Percentiles rank a stretch among this genome's conserved stretches.
phyloP scores from a whole-genome alignment of 2,797 vertebrate species.

The Gymnoscopelus microlampas region DNA sequence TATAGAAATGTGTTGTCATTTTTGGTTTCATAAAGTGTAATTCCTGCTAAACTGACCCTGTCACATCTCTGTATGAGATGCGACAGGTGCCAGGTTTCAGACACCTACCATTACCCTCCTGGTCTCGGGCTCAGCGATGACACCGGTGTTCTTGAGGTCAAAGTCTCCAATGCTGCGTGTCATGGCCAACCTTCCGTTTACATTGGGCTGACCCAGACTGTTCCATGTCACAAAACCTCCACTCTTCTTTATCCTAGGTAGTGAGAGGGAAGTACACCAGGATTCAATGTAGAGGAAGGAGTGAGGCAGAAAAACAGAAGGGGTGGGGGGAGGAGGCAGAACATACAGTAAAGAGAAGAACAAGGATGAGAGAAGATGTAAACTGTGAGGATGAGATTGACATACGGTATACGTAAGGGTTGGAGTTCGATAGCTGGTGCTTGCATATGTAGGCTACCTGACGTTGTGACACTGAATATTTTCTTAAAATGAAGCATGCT shows the following conservation, averaged over 20 bases:
- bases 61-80: neutral
- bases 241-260: slow-evolving; percentile 87
- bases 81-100: neutral
- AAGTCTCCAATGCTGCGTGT: slow-evolving; percentile 97
- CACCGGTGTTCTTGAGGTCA: slow-evolving; percentile 92
- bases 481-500: too few species aligned
- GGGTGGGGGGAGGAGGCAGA: neutral
- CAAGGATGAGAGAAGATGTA: too few species aligned
- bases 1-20: too few species aligned
- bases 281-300: neutral
- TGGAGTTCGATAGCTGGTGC: too few species aligned
- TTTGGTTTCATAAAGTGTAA: neutral
- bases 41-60: neutral
- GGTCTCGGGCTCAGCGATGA: slow-evolving; percentile 95
- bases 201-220: slow-evolving; percentile 94
- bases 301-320: neutral
- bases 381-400: too few species aligned
- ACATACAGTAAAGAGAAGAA: neutral
- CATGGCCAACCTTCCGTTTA: slow-evolving; percentile 97
- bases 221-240: slow-evolving; percentile 97
- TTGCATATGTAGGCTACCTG: too few species aligned
- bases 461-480: too few species aligned
- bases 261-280: slow-evolving; percentile 7
- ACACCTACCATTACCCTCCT: slow-evolving; percentile 85
- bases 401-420: too few species aligned